Base-by-base conservation (phyloP, 2,797 vertebrate genomes). In the Enteromius anoplus region DNA sequence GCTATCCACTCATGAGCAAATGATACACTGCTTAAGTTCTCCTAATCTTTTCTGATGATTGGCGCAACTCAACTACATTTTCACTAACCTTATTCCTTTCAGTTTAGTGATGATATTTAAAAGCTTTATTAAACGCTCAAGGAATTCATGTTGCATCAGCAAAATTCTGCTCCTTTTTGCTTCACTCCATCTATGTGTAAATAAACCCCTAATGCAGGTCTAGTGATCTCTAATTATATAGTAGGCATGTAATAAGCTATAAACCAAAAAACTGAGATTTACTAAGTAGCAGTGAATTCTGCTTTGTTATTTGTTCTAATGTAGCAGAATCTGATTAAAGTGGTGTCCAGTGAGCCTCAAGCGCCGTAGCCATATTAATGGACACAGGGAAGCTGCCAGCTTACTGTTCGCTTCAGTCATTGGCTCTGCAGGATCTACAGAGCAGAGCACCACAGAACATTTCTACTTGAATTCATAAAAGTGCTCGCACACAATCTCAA, bases 261-360 rank as follows among this genome's bases (percentile, higher is more conserved):
- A 40, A 26, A 68, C 14, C 21, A n/a, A 53, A 40, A 45, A 21
- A 42, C 21, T 10, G 19, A 8, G 42, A 4, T 19, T 40, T 75
- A 66, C 19, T 21, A 55, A 17, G 47, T 1, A 76, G 0, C 15
- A 72, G 26, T 53, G 2, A 26, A 60, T 73, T 77, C 49, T 37
- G 37, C 12, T 5, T 32, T 47, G 62, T 26, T n/a, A 68, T 17
- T 21, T 72, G 32, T 34, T 19, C 45, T 83, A 23, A 73, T 76
- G 60, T 62, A 73, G 34, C 81, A 78, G 32, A 69, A 70, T 34
- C 65, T 60, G 78, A 81, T 85, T 75, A 78, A 77, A 62, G 58
- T 26, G n/a, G 55, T 71, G 40, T 34, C 51, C 53, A 8, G 60
- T 65, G 47, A 88, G 37, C 73, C 60, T 45, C 21, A n/a, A 60